Evolutionary conservation across 2,888 invertebrate genomes (phyloP).

Genomic region (Drosophila recens): DNA sequence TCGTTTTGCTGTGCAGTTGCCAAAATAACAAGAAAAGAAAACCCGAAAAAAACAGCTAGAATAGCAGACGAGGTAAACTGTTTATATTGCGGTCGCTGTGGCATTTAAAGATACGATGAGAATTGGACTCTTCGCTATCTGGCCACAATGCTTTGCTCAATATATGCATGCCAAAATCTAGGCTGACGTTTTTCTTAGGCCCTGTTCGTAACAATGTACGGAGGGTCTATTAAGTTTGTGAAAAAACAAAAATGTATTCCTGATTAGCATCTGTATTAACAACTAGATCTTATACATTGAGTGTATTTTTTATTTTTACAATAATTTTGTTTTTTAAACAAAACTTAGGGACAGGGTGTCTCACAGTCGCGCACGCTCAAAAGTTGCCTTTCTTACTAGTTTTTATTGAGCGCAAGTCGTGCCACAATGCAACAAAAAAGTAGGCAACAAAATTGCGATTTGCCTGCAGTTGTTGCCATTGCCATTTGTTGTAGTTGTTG

Average conservation of each 20-base stretch:
- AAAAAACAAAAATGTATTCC: not conserved
- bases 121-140: constrained; percentile 41
- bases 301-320: too few relatives aligned
- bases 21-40: constrained; percentile 38
- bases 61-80: constrained; percentile 58
- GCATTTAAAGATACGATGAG: constrained; percentile 60
- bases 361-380: not conserved
- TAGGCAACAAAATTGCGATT: constrained; percentile 48
- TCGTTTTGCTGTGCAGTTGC: constrained; percentile 48
- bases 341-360: not conserved
- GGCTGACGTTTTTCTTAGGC: constrained; percentile 41
- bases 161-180: constrained; percentile 59
- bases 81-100: constrained; percentile 52
- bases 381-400: not conserved
- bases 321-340: not conserved
- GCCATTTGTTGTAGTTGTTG: not conserved
- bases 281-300: too few relatives aligned
- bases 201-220: not conserved
- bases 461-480: constrained; percentile 30
- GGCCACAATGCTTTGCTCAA: constrained; percentile 28
- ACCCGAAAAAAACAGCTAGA: constrained; percentile 15
- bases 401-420: constrained; percentile 58
- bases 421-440: constrained; percentile 30
- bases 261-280: too few relatives aligned
- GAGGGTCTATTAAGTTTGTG: not conserved